Base-by-base conservation (phyloP, 2,797 vertebrate genomes). In the Phoeniculus purpureus region DNA sequence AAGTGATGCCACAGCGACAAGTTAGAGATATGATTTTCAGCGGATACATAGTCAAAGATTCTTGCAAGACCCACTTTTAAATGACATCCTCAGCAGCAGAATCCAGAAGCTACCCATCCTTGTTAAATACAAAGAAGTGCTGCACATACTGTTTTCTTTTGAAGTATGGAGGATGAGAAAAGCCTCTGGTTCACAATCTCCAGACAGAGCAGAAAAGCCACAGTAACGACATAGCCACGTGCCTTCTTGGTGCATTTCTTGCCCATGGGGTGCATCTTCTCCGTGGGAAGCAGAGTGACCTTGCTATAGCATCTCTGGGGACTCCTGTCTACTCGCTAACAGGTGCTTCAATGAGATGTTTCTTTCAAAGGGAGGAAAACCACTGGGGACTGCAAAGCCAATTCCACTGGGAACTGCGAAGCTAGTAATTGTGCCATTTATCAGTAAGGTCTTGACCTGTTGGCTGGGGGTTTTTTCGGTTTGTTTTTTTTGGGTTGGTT, bases 401-500 rank as follows among this genome's bases (percentile, higher is more conserved):
- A 48, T 48, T 48, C 31, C 15, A 22, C 29, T 16, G 20, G 52
- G 51, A 91, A 55, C 21, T 34, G 66, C 43, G 59, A 73, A 91
- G 26, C 27, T 23, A 56, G n/a, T 34, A 70, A 82, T 74, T 89
- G 70, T 76, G 48, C 26, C 54, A 26, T 79, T 81, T 62, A 32
- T 43, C 0, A 0, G 50, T 37, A 78, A 87, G 17, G 20, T 62
- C 14, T 58, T 74, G 22, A 65, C 25, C 27, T 70, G 45, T 6
- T 8, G 43, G 43, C 21, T 5, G 23, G 10, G 15, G 21, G 6
- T 15, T 7, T 2, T 12, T 12, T 0, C 29, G 6, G 3, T 7
- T 18, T 32, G 68, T 60, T 27, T 13, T 27, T 73, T 77, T 50
- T 27, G 22, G 7, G 10, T 6, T 2, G 7, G 9, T 37, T 77